phyloP scores from a whole-genome alignment of 2,888 invertebrate genomes.

The Xylota sylvarum region DNA sequence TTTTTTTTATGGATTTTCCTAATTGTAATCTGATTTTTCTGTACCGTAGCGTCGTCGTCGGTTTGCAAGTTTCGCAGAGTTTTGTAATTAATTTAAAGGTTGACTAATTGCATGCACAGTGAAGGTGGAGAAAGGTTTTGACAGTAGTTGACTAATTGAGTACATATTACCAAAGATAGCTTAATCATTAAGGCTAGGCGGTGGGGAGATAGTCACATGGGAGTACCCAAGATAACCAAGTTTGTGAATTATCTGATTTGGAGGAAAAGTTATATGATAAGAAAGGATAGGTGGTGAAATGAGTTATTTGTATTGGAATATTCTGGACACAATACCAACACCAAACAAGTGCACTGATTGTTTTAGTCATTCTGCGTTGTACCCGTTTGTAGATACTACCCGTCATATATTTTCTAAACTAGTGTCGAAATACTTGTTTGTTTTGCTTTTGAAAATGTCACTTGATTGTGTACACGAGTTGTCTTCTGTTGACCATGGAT shows the following conservation, averaged over 20 bases:
- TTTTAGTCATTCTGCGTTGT: neutral
- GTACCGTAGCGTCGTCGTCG: too few relatives aligned
- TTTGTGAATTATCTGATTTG: neutral
- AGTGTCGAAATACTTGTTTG: too few relatives aligned
- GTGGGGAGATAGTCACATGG: neutral
- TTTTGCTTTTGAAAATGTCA: neutral
- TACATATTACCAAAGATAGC: slow-evolving; percentile 30
- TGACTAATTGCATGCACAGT: slow-evolving; percentile 38
- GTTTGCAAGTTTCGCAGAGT: neutral
- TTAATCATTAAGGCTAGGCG: neutral
- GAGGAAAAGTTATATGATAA: slow-evolving; percentile 23
- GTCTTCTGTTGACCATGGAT: neutral
- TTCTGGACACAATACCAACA: neutral
- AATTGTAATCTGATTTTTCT: slow-evolving; percentile 39
- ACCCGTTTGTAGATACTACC: neutral
- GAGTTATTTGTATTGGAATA: neutral
- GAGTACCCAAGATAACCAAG: slow-evolving; percentile 2
- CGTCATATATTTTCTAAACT: neutral
- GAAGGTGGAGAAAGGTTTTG: slow-evolving; percentile 28
- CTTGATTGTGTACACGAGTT: neutral
- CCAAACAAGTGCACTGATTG: neutral
- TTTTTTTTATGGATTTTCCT: slow-evolving; percentile 24
- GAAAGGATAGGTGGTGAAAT: neutral
- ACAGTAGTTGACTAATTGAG: slow-evolving; percentile 44
- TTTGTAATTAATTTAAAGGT: slow-evolving; percentile 34